Conservation (phyloP, 2,888 invertebrate genomes). For the Tenthredo notha region DNA sequence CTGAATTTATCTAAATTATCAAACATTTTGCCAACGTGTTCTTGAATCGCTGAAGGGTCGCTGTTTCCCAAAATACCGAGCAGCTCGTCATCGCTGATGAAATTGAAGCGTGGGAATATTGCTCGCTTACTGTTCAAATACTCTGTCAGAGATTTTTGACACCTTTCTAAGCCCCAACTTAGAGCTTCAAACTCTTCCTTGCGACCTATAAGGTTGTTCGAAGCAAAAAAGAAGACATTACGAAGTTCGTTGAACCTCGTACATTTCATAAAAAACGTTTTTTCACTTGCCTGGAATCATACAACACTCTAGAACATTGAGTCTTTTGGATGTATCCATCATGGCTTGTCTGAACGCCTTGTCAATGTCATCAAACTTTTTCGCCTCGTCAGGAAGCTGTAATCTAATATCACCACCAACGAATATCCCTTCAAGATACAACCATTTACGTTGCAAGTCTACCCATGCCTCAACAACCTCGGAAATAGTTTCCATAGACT, state of each 20-base stretch:
- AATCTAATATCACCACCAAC: slow-evolving; percentile 92
- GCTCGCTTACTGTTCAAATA: slow-evolving; percentile 93
- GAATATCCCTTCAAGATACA: slow-evolving; percentile 95
- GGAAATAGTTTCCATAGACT: slow-evolving; percentile 87
- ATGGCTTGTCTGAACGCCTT: slow-evolving; percentile 90
- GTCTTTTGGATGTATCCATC: slow-evolving; percentile 89
- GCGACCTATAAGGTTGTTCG: slow-evolving; percentile 80
- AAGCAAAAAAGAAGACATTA: background rate
- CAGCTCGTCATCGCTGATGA: slow-evolving; percentile 95
- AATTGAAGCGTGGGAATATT: slow-evolving; percentile 94
- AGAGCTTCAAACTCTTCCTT: slow-evolving; percentile 88
- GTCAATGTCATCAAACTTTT: slow-evolving; percentile 94
- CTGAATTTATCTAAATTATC: slow-evolving; percentile 91
- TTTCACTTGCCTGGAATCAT: slow-evolving; percentile 78
- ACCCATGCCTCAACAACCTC: slow-evolving; percentile 95
- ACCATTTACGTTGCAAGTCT: slow-evolving; percentile 93
- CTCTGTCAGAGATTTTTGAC: slow-evolving; percentile 95
- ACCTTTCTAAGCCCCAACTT: slow-evolving; percentile 89
- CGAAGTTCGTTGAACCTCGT: background rate
- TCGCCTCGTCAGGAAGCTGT: slow-evolving; percentile 94
- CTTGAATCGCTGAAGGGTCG: slow-evolving; percentile 91
- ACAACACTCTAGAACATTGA: slow-evolving; percentile 91
- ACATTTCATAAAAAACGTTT: background rate
- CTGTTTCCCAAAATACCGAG: slow-evolving; percentile 93
- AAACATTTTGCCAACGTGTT: slow-evolving; percentile 98